Conservation (phyloP, 2,113 vertebrate species). For the Brienomyrus brachyistius region DNA sequence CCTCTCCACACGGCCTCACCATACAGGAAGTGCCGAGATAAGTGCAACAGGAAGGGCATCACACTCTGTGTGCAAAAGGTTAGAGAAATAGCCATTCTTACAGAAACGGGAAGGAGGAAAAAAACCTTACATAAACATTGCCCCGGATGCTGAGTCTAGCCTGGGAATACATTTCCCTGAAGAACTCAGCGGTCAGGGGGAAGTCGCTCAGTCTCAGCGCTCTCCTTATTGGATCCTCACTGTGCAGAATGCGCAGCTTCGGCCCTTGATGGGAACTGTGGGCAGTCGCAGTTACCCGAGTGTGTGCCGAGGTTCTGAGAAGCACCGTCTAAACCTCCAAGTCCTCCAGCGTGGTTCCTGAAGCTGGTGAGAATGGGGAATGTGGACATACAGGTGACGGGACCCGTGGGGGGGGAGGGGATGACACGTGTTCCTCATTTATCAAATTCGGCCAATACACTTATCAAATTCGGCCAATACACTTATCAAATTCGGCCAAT, state of each 20-base stretch:
- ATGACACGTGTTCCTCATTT: too few relatives aligned
- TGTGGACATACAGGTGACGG: not conserved
- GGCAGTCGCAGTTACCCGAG: constrained; percentile 75
- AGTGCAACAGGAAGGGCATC: constrained; percentile 47
- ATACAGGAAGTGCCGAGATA: not conserved
- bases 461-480: too few relatives aligned
- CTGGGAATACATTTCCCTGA: constrained; percentile 88
- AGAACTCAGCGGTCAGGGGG: constrained; percentile 89
- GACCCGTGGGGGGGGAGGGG: not conserved
- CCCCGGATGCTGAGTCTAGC: constrained; percentile 88
- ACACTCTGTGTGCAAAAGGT: constrained; percentile 77
- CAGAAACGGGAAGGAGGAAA: constrained; percentile 41
- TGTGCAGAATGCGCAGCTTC: constrained; percentile 82
- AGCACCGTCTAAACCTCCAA: not conserved
- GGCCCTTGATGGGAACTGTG: constrained; percentile 77
- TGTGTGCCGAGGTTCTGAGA: not conserved
- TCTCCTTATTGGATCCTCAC: constrained; percentile 89
- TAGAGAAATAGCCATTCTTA: constrained; percentile 81
- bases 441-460: not conserved
- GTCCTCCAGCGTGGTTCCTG: not conserved
- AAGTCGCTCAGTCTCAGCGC: constrained; percentile 86
- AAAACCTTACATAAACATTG: constrained; percentile 88
- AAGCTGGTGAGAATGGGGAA: not conserved
- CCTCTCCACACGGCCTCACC: too few relatives aligned
- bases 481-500: not conserved